Percentiles rank a stretch among this genome's conserved stretches.
Conservation (phyloP, 2,797 vertebrate genomes). For the Coranthus polyacanthus region DNA sequence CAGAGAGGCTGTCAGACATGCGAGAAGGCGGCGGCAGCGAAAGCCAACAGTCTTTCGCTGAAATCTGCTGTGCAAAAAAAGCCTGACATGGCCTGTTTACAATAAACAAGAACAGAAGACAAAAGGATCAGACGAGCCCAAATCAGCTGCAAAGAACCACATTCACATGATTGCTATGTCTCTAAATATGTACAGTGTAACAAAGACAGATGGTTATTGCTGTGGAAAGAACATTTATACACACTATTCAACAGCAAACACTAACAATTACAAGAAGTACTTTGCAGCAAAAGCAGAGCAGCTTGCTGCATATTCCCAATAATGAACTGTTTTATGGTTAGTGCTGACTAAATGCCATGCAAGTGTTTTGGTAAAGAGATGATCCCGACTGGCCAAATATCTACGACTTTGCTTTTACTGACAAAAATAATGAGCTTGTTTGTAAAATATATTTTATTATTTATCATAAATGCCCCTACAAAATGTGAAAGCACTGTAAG, state of each 20-base stretch:
- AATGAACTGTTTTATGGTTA: slow-evolving; percentile 66
- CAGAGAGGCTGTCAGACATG: slow-evolving; percentile 37
- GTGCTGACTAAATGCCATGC: slow-evolving; percentile 43
- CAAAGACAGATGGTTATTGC: not conserved
- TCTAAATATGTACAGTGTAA: not conserved
- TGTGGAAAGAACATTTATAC: not conserved
- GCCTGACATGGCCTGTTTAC: slow-evolving; percentile 60
- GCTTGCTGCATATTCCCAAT: slow-evolving; percentile 38
- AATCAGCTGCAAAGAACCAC: slow-evolving; percentile 40
- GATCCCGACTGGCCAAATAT: slow-evolving; percentile 48
- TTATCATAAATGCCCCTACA: slow-evolving; percentile 60
- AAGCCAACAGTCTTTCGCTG: slow-evolving; percentile 27
- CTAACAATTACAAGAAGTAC: slow-evolving; percentile 1
- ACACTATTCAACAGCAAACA: slow-evolving; percentile 4
- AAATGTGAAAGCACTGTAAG: slow-evolving; percentile 45
- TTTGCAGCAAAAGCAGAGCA: slow-evolving; percentile 9
- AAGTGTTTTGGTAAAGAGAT: slow-evolving; percentile 47
- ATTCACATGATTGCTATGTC: slow-evolving; percentile 14
- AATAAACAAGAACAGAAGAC: slow-evolving; percentile 63
- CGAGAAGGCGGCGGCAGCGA: slow-evolving; percentile 11
- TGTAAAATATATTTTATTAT: slow-evolving; percentile 64
- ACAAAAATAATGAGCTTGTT: slow-evolving; percentile 72
- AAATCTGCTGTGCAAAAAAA: slow-evolving; percentile 44
- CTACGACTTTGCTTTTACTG: slow-evolving; percentile 54
- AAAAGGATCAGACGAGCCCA: slow-evolving; percentile 27